Evolutionary conservation across 1,140 invertebrate genomes (phyloP).

Genomic region (Drosophila elegans): DNA sequence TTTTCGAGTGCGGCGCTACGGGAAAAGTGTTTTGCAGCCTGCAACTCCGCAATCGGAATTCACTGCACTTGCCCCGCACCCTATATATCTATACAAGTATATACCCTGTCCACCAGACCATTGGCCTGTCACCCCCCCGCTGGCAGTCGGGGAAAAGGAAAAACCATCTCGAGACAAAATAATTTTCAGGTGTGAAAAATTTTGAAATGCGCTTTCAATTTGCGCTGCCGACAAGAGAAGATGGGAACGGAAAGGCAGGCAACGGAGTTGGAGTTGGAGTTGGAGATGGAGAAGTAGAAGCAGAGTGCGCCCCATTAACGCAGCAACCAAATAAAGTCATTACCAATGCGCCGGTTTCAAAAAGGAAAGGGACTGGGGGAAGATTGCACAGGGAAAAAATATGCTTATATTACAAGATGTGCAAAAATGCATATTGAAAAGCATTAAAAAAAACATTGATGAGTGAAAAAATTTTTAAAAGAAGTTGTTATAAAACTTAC

Average conservation of each 20-base stretch:
- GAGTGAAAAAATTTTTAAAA: no score
- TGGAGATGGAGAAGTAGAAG: constrained; percentile 2
- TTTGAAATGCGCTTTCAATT: constrained; percentile 82
- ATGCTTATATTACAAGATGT: no score
- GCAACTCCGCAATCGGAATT: constrained; percentile 46
- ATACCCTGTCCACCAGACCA: background rate
- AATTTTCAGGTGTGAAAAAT: constrained; percentile 83
- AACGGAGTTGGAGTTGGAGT: background rate
- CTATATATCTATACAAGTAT: no score
- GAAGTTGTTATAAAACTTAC: no score
- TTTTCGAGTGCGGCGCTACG: constrained; percentile 63
- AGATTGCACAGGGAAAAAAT: background rate
- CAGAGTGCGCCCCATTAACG: constrained; percentile 71
- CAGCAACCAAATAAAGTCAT: constrained; percentile 82
- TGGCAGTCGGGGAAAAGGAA: constrained; percentile 16
- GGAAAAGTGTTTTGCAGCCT: constrained; percentile 72
- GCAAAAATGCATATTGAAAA: no score
- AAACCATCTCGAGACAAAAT: constrained; percentile 65
- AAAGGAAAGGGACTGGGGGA: background rate
- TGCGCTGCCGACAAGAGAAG: constrained; percentile 54
- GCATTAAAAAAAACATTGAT: no score
- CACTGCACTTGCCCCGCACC: constrained; percentile 62
- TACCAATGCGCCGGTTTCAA: constrained; percentile 46
- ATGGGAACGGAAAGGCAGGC: constrained; percentile 1
- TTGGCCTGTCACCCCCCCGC: constrained; percentile 31